Conservation (phyloP, 2,797 vertebrate genomes). For the Anabacerthia variegaticeps region DNA sequence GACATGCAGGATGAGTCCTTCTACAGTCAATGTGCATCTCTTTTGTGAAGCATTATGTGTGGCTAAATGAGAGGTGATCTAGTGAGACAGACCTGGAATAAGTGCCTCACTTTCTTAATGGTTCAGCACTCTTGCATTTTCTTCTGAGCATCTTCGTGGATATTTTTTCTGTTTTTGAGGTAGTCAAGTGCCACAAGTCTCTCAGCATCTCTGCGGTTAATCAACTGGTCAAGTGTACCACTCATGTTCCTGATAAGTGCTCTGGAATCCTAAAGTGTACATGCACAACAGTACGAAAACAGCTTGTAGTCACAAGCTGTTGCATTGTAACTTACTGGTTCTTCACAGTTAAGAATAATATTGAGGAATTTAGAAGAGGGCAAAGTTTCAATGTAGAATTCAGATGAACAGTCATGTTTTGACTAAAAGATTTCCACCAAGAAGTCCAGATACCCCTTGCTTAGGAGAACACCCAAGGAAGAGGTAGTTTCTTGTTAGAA, state of each 20-base stretch:
- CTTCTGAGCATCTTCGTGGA: neutral
- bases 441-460: neutral
- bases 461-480: neutral
- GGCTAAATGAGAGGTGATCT: neutral
- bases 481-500: neutral
- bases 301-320: neutral
- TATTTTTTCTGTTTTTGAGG: neutral
- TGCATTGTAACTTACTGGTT: neutral
- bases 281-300: neutral
- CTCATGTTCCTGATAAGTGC: neutral
- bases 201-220: neutral
- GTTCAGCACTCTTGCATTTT: neutral
- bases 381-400: neutral
- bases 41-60: neutral
- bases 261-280: neutral
- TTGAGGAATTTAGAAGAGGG: neutral
- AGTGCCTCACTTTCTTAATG: neutral
- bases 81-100: neutral
- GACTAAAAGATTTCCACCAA: neutral
- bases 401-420: neutral
- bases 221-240: neutral
- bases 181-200: neutral
- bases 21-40: neutral
- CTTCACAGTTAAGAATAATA: neutral
- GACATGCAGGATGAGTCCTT: neutral